Evolutionary conservation across 2,113 vertebrate species (phyloP).

Genomic region (Daubentonia madagascariensis): DNA sequence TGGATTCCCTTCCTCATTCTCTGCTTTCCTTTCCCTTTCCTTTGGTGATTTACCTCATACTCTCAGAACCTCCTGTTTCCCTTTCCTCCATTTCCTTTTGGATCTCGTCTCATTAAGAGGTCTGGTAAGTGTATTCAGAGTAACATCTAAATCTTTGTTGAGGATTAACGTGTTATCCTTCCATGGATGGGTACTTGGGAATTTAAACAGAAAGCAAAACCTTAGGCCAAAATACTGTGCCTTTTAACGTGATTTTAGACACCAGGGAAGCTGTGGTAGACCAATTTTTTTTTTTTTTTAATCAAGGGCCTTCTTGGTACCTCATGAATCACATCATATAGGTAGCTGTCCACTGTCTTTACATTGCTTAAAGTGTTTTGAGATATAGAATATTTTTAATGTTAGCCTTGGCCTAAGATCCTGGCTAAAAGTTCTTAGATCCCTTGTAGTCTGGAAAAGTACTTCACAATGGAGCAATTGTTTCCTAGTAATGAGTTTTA

Average conservation of each 20-base stretch:
- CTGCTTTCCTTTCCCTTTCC: not conserved
- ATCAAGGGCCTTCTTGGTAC: not conserved
- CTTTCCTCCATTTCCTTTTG: not conserved
- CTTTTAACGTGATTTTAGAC: not conserved
- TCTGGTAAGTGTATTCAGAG: not conserved
- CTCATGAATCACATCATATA: not conserved
- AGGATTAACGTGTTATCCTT: not conserved
- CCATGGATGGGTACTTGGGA: not conserved
- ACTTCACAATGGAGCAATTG: not conserved
- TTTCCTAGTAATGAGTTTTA: not conserved
- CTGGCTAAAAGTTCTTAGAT: not conserved
- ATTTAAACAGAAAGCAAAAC: not conserved
- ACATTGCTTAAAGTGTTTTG: not conserved
- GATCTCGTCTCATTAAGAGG: conserved; percentile 1
- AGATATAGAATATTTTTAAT: conserved; percentile 12
- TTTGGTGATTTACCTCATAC: not conserved
- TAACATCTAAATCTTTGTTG: conserved; percentile 1
- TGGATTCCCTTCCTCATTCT: not conserved
- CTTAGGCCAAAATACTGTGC: not conserved
- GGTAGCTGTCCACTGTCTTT: not conserved
- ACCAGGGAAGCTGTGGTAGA: not conserved
- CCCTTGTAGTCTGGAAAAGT: not conserved
- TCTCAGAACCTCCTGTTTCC: not conserved
- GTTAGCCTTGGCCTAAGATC: not conserved
- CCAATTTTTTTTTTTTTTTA: not conserved